phyloP scores from a whole-genome alignment of 2,113 vertebrate genomes.

The Chelonoidis abingdonii region DNA sequence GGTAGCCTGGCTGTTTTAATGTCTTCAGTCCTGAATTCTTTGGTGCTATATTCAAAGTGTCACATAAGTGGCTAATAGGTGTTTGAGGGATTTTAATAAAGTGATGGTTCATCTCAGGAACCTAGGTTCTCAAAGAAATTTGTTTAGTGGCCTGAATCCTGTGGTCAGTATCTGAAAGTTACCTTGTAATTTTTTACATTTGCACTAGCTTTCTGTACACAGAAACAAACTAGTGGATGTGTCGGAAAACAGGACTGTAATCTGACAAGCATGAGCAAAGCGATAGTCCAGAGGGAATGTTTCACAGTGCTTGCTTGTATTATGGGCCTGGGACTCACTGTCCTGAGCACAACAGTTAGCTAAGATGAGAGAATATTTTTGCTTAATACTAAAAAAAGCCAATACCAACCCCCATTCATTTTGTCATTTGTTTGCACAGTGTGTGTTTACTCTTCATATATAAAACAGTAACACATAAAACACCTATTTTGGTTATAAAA shows the following conservation, averaged over 20 bases:
- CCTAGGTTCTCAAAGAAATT: background rate
- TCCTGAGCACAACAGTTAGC: background rate
- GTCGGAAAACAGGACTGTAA: background rate
- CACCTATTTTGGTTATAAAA: background rate
- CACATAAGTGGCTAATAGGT: background rate
- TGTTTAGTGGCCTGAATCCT: too few species aligned
- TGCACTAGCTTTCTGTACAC: background rate
- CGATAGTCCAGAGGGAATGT: fast-evolving
- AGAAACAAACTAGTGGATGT: background rate
- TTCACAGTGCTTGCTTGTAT: background rate
- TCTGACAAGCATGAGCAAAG: background rate
- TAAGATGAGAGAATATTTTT: fast-evolving
- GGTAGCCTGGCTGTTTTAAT: background rate
- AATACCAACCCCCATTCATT: background rate
- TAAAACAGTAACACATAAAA: background rate
- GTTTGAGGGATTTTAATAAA: background rate
- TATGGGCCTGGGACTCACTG: fast-evolving
- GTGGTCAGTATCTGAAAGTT: background rate
- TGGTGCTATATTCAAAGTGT: background rate
- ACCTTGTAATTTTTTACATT: fast-evolving
- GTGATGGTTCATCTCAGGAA: background rate
- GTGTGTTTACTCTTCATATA: background rate
- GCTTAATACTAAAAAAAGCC: background rate
- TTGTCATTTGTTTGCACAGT: background rate
- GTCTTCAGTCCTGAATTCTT: fast-evolving